Evolutionary conservation across 2,888 invertebrate genomes (phyloP), one percentile per base, ranked within the genome.

Genomic region (Mermis nigrescens): DNA sequence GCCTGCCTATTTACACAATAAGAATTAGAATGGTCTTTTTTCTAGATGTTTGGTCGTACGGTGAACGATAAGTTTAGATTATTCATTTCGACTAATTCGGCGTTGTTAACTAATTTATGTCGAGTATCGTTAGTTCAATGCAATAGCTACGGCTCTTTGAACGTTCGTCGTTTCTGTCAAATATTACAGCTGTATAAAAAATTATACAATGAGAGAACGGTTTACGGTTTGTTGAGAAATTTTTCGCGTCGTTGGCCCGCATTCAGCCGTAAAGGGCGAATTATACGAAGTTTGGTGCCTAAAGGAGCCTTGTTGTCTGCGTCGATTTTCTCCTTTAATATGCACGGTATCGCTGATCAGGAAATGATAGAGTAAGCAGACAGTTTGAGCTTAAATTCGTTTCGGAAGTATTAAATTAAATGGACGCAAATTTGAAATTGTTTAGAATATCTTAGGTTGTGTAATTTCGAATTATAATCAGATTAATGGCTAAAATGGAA

Each of bases 241-340:
- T 54, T 68, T 19, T 15, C 24, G 7, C 7, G 22, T 31, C n/a
- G 26, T 12, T 55, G 31, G 22, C 38, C 22, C 7, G 4, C 51
- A 4, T n/a, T n/a, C n/a, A n/a, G n/a, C n/a, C n/a, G n/a, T n/a
- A n/a, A n/a, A n/a, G n/a, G n/a, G n/a, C n/a, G n/a, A n/a, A n/a
- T 51, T 28, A 27, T 4, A 22, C 4, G 28, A 28, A 26, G n/a
- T 4, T 45, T n/a, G 3, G 26, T 4, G 28, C 24, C 19, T 12
- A 19, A 28, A 27, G 46, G 27, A n/a, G 12, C n/a, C 22, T 46
- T 32, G 12, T 61, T 70, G 28, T 67, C 68, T 27, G 69, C 69
- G 27, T 62, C 64, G 38, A 46, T 70, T 2, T 72, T 72, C 63
- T 65, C 67, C 22, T 72, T 72, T 70, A 66, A 69, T 4, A 62